Evolutionary conservation across 2,113 vertebrate species (phyloP).

Genomic region (Rhea pennata): DNA sequence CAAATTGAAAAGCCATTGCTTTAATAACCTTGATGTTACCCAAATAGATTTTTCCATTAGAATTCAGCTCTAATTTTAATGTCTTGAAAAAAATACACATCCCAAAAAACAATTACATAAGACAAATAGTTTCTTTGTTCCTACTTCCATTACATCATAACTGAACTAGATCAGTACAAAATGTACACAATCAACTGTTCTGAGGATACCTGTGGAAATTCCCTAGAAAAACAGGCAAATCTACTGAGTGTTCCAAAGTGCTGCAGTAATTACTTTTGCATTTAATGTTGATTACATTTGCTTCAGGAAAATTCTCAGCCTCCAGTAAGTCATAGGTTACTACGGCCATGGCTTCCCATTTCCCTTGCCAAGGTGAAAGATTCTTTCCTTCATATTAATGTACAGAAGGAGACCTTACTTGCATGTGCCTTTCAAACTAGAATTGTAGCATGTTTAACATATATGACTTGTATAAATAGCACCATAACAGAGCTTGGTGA

Average conservation of each 20-base stretch:
- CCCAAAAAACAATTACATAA: slow-evolving; percentile 6
- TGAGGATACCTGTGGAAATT: slow-evolving; percentile 34
- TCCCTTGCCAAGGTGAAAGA: background rate
- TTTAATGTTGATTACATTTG: background rate
- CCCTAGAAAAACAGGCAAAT: background rate
- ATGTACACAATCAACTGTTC: background rate
- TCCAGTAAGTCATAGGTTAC: background rate
- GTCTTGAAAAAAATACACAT: background rate
- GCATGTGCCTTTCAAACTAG: background rate
- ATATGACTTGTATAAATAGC: background rate
- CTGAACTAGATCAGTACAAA: slow-evolving; percentile 24
- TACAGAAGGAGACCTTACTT: background rate
- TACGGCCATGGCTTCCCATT: accelerated
- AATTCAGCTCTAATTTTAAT: background rate
- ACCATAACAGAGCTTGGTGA: background rate
- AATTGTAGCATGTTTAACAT: background rate
- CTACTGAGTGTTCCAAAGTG: background rate
- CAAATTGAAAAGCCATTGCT: slow-evolving; percentile 22
- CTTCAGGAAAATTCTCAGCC: slow-evolving; percentile 31
- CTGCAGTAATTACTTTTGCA: background rate
- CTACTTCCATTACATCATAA: background rate
- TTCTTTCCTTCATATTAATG: background rate
- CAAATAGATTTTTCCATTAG: slow-evolving; percentile 22
- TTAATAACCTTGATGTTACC: slow-evolving; percentile 3
- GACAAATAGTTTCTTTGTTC: background rate